Base-by-base conservation (phyloP, 2,888 invertebrate species). In the Calliphora vomitoria region DNA sequence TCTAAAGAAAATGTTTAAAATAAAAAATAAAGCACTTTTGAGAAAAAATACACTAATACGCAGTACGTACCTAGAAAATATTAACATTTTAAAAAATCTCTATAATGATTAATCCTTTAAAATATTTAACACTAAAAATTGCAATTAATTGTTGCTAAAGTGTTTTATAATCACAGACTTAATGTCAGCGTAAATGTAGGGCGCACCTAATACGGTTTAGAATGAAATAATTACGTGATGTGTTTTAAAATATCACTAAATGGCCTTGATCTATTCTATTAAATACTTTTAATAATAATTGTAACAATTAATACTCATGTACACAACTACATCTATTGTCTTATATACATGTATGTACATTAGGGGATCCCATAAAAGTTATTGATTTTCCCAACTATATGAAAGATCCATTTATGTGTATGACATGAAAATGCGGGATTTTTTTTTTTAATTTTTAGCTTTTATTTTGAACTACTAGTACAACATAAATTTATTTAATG, bases 251-350 rank as follows among this genome's bases (percentile, higher is more conserved):
- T 20, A 10, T 38, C 11, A 41, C 53, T 64, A 20, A 83, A 80
- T 75, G 68, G 11, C 84, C 81, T 87, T 84, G 66, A 66, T 66
- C 71, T 71, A 60, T 82, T 35, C 25, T 13, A 60, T 15, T 60
- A 13, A 25, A 13, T 47, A 58, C 31, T 66, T 76, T 66, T 71
- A 38, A n/a, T 58, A 31, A 41, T 15, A 69, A 80, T 71, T 71
- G 80, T 25, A 50, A 69, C 69, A 62, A 80, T 62, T 69, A 79
- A 47, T 58, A 60, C 15, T 25, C n/a, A 58, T 38, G 13, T 13
- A 66, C 8, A 38, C 38, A 62, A 4, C 35, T 6, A 38, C n/a
- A 35, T 25, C 25, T 25, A 25, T 25, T 25, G 25, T 25, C 25
- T 25, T 25, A 25, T 25, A 25, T 25, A n/a, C n/a, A n/a, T n/a